These are phyloP conservation scores for Microtus ochrogaster DNA, from an alignment of 2,113 vertebrate species.

Conservation along the genomic window DNA sequence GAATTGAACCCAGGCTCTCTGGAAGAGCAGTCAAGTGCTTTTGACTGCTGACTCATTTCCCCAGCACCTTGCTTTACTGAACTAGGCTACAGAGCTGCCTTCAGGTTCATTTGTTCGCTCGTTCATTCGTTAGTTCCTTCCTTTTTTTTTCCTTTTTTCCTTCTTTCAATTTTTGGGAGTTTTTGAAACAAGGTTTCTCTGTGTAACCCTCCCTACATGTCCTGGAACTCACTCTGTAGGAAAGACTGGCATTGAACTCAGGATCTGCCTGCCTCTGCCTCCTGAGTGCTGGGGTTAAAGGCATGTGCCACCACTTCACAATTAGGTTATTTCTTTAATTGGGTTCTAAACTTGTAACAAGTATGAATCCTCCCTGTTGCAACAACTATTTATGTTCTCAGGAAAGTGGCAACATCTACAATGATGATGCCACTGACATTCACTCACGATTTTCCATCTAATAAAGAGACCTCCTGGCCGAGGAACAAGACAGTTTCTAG, in stretches of 20 bases:
- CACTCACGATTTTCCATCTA: not conserved
- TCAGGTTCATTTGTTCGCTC: rapidly evolving
- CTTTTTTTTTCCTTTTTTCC: no score
- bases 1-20: not conserved
- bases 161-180: not conserved
- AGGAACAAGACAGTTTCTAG: not conserved
- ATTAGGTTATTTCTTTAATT: not conserved
- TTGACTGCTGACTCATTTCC: not conserved
- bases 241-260: not conserved
- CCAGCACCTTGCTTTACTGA: not conserved
- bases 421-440: not conserved
- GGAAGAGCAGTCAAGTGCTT: not conserved
- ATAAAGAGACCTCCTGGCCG: not conserved
- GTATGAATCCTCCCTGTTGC: not conserved
- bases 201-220: not conserved
- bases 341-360: not conserved
- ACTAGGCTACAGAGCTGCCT: not conserved
- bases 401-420: not conserved
- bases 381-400: not conserved
- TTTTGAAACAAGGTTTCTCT: not conserved
- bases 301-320: not conserved
- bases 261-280: not conserved
- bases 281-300: not conserved
- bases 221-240: not conserved
- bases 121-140: rapidly evolving